Base-by-base conservation (phyloP, 2,888 invertebrate genomes). In the Alentia gelatinosa region DNA sequence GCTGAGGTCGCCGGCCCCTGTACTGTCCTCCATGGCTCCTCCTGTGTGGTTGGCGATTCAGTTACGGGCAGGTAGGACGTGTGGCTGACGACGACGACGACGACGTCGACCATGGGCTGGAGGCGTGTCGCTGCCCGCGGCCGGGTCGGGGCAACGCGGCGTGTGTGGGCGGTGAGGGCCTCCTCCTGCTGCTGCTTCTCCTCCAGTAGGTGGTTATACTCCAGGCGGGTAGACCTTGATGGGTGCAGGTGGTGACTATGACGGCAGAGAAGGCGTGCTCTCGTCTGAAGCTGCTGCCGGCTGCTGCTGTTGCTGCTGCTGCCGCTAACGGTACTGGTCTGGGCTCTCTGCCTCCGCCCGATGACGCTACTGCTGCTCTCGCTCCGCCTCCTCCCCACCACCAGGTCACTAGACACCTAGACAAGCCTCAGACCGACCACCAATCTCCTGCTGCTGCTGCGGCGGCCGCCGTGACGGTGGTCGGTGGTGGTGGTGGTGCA, bases 371-470 rank as follows among this genome's bases (percentile, higher is more conserved):
- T 79, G 79, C 79, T 79, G 79, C 79, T 79, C 79, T 35, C n/a
- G 37, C 79, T 33, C 30, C 26, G 33, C 74, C 79, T 39, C 35
- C 79, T 79, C 79, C 37, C 39, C 39, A 39, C 79, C 79, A 39
- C 35, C 37, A 39, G 79, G 79, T 79, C 79, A 79, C 79, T 79
- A 79, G 79, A 79, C 39, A 35, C 68, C 79, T 79, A 79, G 79
- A 79, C 79, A 26, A n/a, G 79, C 79, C 39, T 63, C 33, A 5
- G 5, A 7, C 63, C 63, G 15, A 15, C 63, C 63, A 63, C 63
- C n/a, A 5, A 9, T 63, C 63, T 5, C 33, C 35, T 15, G n/a
- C 79, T 79, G 79, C 79, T 39, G 35, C 79, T 37, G 79, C 79
- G 12, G 79, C 79, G 12, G 79, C 79, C n/a, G 7, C 63, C n/a